Conservation (phyloP, 2,888 invertebrate species). For the Lamproptera curius region DNA sequence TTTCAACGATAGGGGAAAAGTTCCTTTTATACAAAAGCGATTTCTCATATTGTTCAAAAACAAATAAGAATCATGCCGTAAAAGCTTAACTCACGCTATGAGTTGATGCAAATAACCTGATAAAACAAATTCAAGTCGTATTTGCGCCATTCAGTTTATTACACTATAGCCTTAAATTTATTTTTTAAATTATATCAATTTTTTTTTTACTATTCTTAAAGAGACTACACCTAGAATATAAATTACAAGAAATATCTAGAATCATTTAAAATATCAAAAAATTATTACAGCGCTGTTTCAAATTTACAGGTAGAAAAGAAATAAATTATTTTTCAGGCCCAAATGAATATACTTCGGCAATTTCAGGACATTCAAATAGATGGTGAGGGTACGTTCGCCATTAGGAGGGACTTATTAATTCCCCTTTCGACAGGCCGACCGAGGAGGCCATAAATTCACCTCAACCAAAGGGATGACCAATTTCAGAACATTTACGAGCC, state of each 20-base stretch:
- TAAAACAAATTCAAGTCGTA: conserved; percentile 53
- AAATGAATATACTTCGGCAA: conserved; percentile 59
- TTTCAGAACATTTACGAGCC: conserved; percentile 79
- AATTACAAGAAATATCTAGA: too few species aligned
- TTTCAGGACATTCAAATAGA: conserved; percentile 76
- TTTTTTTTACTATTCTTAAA: too few species aligned
- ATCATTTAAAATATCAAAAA: too few species aligned
- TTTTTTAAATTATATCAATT: too few species aligned
- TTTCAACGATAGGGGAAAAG: conserved; percentile 15
- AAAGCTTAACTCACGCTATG: conserved; percentile 12
- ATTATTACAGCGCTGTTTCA: too few species aligned
- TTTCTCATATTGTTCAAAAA: conserved; percentile 17
- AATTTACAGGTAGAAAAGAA: conserved; percentile 40
- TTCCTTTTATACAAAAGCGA: conserved; percentile 18
- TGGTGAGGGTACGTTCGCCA: conserved; percentile 77
- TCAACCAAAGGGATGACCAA: conserved; percentile 78
- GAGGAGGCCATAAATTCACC: conserved; percentile 76
- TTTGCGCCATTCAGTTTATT: too few species aligned
- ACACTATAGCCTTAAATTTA: too few species aligned
- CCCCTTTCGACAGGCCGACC: conserved; percentile 77
- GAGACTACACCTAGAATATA: too few species aligned
- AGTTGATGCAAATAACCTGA: conserved; percentile 7
- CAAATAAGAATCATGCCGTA: conserved; percentile 19
- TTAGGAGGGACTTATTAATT: conserved; percentile 78
- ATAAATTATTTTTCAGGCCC: conserved; percentile 67